Conservation (phyloP, 2,113 vertebrate species). For the Poecile atricapillus region DNA sequence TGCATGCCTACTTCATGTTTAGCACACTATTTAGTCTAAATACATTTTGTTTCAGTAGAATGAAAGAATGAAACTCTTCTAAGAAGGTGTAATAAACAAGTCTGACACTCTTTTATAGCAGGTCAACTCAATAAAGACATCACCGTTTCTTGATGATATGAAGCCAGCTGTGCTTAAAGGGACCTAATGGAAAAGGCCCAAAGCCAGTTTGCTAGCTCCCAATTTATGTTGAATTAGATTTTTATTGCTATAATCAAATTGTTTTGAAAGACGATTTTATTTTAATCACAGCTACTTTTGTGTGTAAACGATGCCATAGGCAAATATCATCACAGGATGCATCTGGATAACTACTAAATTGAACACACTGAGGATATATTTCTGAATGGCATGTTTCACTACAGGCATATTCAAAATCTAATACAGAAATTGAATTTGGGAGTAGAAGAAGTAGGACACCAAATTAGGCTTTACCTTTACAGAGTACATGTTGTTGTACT, state of each 20-base stretch:
- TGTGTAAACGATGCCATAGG: not conserved
- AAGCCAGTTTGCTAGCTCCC: not conserved
- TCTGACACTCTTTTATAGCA: conserved; percentile 6
- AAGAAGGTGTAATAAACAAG: conserved; percentile 47
- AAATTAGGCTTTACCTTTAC: not conserved
- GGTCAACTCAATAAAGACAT: conserved; percentile 23
- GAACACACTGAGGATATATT: not conserved
- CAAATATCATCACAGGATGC: not conserved
- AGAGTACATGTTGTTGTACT: not conserved
- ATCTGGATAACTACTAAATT: not conserved
- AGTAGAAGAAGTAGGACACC: not conserved
- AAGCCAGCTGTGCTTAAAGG: conserved; percentile 7
- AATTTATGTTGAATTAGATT: not conserved
- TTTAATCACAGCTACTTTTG: not conserved
- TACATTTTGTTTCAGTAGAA: not conserved
- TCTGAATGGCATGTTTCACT: not conserved
- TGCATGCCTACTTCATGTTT: conserved; percentile 1
- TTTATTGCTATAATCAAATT: not conserved
- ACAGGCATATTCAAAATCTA: not conserved
- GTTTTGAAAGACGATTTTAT: not conserved
- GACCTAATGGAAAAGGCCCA: not conserved
- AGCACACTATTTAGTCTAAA: conserved; percentile 13
- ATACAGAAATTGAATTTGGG: not conserved
- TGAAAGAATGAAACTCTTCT: conserved; percentile 6
- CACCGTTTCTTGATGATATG: not conserved